These are phyloP conservation scores for Caenorhabditis imperialis DNA, from an alignment of 2,888 invertebrate species.

Conservation along the genomic window DNA sequence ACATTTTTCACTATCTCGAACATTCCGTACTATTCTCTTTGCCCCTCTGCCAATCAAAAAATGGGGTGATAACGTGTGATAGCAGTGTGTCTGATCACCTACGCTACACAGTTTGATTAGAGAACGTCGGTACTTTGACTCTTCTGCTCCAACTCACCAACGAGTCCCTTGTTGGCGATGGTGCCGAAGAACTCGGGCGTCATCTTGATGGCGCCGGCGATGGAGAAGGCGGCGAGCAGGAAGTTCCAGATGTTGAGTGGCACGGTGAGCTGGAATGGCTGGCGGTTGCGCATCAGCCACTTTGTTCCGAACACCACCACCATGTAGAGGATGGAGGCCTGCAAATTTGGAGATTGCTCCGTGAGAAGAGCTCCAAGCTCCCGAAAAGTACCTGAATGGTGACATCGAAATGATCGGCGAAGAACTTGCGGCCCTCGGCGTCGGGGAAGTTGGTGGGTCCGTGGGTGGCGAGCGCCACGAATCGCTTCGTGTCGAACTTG, in stretches of 20 bases:
- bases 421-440: constrained; percentile 57
- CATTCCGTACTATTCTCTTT: no score
- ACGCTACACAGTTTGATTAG: constrained; percentile 25
- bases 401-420: constrained; percentile 71
- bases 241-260: constrained; percentile 79
- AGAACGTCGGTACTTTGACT: constrained; percentile 41
- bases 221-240: constrained; percentile 79
- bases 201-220: constrained; percentile 64
- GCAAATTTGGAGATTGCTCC: constrained; percentile 13
- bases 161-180: constrained; percentile 62
- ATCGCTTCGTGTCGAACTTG: constrained; percentile 60
- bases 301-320: constrained; percentile 78
- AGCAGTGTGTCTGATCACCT: constrained; percentile 21
- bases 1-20: no score
- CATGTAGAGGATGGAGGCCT: constrained; percentile 65
- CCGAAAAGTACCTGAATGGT: constrained; percentile 73
- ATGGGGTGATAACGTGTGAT: no score
- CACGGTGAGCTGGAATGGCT: constrained; percentile 78
- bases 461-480: constrained; percentile 57
- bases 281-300: constrained; percentile 79
- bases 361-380: background rate
- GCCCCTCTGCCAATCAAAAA: no score
- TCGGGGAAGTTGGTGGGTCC: constrained; percentile 66
- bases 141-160: constrained; percentile 44
- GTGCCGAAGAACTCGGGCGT: constrained; percentile 64